These are phyloP conservation scores for Acrossocheilus wenchowensis DNA, from an alignment of 2,797 vertebrate genomes.

Conservation along the genomic window DNA sequence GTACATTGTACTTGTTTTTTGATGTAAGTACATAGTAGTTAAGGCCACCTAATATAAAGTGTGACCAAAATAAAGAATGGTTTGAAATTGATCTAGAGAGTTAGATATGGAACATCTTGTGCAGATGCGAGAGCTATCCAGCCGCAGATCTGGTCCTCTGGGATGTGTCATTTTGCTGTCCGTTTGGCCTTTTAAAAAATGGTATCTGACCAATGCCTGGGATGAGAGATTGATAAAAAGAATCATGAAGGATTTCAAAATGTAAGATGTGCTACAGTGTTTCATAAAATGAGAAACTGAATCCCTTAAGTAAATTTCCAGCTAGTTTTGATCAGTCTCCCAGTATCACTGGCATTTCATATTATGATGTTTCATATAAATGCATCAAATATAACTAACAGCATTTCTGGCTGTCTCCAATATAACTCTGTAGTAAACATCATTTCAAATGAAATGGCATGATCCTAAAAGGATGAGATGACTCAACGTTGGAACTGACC, in stretches of 20 bases:
- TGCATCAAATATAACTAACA: background rate
- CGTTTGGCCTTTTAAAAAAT: slow-evolving; percentile 48
- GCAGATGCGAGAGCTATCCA: slow-evolving; percentile 49
- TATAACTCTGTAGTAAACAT: background rate
- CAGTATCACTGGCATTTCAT: background rate
- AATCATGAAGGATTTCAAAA: background rate
- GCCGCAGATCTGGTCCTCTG: slow-evolving; percentile 38
- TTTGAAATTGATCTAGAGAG: slow-evolving; percentile 32
- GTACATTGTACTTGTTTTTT: too few relatives aligned
- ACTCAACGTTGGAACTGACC: background rate
- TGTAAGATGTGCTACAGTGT: background rate
- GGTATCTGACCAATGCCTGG: slow-evolving; percentile 33
- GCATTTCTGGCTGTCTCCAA: background rate
- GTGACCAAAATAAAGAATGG: slow-evolving; percentile 10
- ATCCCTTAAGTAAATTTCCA: background rate
- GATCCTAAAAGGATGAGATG: background rate
- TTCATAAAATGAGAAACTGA: background rate
- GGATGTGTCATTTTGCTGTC: slow-evolving; percentile 54
- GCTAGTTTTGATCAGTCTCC: background rate
- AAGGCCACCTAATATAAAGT: too few relatives aligned
- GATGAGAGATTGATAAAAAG: background rate
- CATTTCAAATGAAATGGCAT: background rate
- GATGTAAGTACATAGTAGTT: too few relatives aligned
- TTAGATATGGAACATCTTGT: slow-evolving; percentile 33
- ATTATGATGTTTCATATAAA: background rate